These are phyloP conservation scores for Tetramorium bicarinatum DNA, from an alignment of 2,888 invertebrate genomes.

Conservation along the genomic window DNA sequence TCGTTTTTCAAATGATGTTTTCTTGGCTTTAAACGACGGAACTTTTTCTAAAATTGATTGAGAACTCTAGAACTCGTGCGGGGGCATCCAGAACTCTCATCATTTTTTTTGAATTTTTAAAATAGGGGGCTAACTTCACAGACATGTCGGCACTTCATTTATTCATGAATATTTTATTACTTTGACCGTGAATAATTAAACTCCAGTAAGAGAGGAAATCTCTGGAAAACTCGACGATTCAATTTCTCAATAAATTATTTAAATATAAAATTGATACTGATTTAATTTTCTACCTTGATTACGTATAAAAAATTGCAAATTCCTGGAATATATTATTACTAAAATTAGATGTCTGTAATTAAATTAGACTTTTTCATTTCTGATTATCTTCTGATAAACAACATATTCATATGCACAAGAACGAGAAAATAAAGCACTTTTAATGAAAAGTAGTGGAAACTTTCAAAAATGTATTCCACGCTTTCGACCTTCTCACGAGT, in stretches of 20 bases:
- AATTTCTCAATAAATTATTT: background rate
- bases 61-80: too few species aligned
- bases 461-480: background rate
- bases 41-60: too few species aligned
- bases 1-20: too few species aligned
- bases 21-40: too few species aligned
- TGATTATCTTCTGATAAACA: background rate
- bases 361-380: background rate
- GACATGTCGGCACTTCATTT: background rate
- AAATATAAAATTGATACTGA: background rate
- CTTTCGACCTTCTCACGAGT: background rate
- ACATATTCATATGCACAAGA: background rate
- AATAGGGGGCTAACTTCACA: too few species aligned
- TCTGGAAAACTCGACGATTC: background rate
- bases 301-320: background rate
- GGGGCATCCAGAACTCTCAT: too few species aligned
- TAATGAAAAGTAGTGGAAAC: background rate
- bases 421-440: background rate
- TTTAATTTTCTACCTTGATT: background rate
- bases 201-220: background rate
- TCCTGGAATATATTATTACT: background rate
- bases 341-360: background rate
- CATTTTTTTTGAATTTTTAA: too few species aligned
- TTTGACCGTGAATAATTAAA: background rate
- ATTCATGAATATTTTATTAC: background rate